phyloP scores from a whole-genome alignment of 2,797 vertebrate genomes.

The Anniella stebbinsi region DNA sequence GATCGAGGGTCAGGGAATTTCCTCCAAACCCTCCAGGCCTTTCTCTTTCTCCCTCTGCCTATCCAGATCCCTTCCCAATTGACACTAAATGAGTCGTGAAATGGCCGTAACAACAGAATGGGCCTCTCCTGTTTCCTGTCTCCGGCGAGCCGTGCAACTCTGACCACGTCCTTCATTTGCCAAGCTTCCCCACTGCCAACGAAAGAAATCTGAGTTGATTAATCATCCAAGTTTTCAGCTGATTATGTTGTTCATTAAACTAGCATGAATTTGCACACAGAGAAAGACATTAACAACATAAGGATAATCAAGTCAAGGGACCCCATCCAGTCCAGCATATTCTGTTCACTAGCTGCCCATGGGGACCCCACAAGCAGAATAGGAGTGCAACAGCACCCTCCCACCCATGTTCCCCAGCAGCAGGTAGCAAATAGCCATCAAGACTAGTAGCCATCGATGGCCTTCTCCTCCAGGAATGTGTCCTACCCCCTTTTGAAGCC shows the following conservation, averaged over 20 bases:
- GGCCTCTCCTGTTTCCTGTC: background rate
- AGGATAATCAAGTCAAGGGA: no score
- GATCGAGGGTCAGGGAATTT: constrained; percentile 21
- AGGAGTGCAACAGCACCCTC: no score
- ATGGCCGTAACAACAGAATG: background rate
- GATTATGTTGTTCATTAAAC: no score
- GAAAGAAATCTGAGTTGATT: background rate
- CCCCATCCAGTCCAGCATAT: no score
- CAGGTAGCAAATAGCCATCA: no score
- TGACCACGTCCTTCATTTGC: background rate
- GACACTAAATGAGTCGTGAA: constrained; percentile 46
- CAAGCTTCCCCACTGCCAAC: background rate
- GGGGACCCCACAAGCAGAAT: no score
- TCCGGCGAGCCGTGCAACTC: background rate
- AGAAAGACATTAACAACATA: background rate
- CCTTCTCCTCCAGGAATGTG: no score
- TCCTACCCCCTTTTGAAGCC: no score
- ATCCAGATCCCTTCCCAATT: background rate
- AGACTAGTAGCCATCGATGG: no score
- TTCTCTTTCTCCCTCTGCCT: background rate
- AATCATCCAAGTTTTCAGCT: background rate
- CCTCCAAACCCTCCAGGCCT: constrained; percentile 19
- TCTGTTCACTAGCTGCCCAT: no score
- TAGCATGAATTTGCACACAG: background rate
- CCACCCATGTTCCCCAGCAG: no score